Conservation (phyloP, 2,113 vertebrate species). For the Blennius ocellaris region DNA sequence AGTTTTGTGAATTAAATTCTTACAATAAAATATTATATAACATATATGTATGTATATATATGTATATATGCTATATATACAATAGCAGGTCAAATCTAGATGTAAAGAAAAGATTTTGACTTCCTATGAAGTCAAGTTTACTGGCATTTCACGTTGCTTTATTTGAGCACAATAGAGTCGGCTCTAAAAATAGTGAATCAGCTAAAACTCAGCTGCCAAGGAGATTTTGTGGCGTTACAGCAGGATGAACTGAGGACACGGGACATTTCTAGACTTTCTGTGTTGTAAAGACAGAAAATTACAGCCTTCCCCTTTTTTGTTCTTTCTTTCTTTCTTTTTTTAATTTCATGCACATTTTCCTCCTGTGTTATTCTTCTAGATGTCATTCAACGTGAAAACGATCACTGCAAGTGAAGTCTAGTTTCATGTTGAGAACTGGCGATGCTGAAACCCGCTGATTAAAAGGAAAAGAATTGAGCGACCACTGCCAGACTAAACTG, state of each 20-base stretch:
- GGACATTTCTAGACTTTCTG: neutral
- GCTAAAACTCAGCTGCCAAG: neutral
- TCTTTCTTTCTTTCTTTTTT: neutral
- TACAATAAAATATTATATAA: constrained; percentile 40
- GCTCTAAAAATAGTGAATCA: constrained; percentile 11
- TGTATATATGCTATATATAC: constrained; percentile 54
- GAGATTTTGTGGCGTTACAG: constrained; percentile 35
- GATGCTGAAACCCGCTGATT: neutral
- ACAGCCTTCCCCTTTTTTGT: neutral
- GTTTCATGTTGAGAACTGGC: constrained; percentile 10
- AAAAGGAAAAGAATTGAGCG: neutral
- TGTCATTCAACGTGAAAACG: neutral
- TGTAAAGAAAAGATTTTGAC: constrained; percentile 33
- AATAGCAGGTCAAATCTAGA: constrained; percentile 20
- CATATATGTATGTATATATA: constrained; percentile 32
- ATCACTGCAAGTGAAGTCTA: neutral
- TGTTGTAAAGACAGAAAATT: neutral
- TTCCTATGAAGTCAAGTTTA: constrained; percentile 20
- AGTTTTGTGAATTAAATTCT: constrained; percentile 15
- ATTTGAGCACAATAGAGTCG: constrained; percentile 45
- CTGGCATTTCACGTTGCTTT: constrained; percentile 38
- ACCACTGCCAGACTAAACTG: neutral
- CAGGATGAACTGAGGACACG: constrained; percentile 51
- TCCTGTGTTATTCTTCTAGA: neutral
- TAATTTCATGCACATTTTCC: neutral